Conservation (phyloP, 2,113 vertebrate species). For the Galbula dea region DNA sequence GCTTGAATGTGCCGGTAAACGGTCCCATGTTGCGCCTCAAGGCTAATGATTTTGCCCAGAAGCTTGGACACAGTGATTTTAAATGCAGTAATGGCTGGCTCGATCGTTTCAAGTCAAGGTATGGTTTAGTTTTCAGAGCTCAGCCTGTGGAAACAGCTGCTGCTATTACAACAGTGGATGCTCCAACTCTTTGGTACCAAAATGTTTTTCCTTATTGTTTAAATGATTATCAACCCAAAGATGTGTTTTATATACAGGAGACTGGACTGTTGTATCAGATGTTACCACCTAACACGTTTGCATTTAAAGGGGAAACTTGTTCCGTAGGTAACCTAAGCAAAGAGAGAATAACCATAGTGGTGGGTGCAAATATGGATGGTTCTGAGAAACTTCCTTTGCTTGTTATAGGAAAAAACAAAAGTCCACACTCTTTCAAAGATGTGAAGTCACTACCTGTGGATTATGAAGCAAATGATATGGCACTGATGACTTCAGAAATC, state of each 20-base stretch:
- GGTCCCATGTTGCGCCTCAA: constrained; percentile 72
- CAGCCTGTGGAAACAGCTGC: constrained; percentile 49
- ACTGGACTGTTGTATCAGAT: constrained; percentile 70
- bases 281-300: constrained; percentile 66
- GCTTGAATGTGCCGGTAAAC: constrained; percentile 68
- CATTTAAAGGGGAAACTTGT: constrained; percentile 71
- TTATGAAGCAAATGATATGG: constrained; percentile 66
- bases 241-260: constrained; percentile 70
- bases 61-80: constrained; percentile 75
- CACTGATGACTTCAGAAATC: constrained; percentile 56
- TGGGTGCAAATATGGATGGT: constrained; percentile 69
- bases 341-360: constrained; percentile 63
- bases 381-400: constrained; percentile 76
- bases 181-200: constrained; percentile 48
- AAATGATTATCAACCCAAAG: constrained; percentile 60
- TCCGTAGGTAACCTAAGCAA: constrained; percentile 61
- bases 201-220: constrained; percentile 62
- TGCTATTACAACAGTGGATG: background rate
- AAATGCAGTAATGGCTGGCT: constrained; percentile 78
- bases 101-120: constrained; percentile 76
- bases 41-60: constrained; percentile 75
- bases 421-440: background rate
- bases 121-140: constrained; percentile 71
- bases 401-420: constrained; percentile 67
- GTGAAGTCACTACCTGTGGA: constrained; percentile 55